Conservation (phyloP, 2,797 vertebrate genomes). For the Sebastes matsubarae region DNA sequence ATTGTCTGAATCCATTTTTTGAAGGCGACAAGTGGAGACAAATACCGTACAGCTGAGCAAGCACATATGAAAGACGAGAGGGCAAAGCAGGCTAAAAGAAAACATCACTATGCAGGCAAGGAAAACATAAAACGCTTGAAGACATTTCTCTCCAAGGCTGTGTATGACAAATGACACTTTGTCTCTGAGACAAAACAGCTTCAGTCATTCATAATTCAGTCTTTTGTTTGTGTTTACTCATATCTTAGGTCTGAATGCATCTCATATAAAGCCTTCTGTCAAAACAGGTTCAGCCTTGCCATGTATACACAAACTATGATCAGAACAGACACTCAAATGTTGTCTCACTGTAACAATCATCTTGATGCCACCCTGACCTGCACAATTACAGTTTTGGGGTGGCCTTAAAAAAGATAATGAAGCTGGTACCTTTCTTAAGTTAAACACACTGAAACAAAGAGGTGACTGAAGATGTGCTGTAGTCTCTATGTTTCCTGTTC, state of each 20-base stretch:
- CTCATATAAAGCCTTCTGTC: not conserved
- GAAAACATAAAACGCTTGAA: not conserved
- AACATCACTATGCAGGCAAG: not conserved
- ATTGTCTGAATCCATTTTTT: constrained; percentile 14
- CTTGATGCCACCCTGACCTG: not conserved
- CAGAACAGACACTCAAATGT: not conserved
- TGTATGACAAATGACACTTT: not conserved
- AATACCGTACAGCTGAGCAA: constrained; percentile 12
- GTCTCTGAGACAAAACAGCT: not conserved
- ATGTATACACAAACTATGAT: not conserved
- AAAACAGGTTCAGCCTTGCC: not conserved
- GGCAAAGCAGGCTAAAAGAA: not conserved
- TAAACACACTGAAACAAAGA: no score
- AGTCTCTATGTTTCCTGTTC: not conserved
- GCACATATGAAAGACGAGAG: not conserved
- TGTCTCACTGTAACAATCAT: not conserved
- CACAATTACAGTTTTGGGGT: not conserved
- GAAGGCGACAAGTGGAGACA: not conserved
- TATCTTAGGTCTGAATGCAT: not conserved
- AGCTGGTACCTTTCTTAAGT: no score
- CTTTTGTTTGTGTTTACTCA: not conserved
- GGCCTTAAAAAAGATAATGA: no score
- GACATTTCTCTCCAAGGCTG: not conserved
- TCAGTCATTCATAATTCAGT: not conserved
- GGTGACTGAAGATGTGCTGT: not conserved